Evolutionary conservation across 2,888 invertebrate species (phyloP).

Genomic region (Chrysolina oricalcia): DNA sequence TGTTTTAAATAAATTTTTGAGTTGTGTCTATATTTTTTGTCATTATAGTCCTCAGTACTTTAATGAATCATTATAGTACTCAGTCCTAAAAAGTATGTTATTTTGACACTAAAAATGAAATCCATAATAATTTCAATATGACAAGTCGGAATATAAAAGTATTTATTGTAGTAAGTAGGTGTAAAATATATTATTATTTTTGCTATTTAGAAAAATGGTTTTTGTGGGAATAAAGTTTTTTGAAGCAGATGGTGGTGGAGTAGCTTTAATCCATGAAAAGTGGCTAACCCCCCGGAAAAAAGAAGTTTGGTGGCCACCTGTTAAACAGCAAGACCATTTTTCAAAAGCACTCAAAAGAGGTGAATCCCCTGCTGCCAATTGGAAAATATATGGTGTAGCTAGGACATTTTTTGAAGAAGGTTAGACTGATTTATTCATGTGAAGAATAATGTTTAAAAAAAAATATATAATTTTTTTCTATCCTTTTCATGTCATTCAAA

Average conservation of each 20-base stretch:
- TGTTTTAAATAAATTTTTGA: too few species aligned
- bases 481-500: too few species aligned
- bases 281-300: slow-evolving; percentile 39
- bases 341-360: slow-evolving; percentile 15
- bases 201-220: slow-evolving; percentile 14
- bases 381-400: slow-evolving; percentile 23
- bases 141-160: too few species aligned
- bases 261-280: slow-evolving; percentile 35
- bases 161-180: too few species aligned
- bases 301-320: slow-evolving; percentile 38
- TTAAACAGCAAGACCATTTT: background rate
- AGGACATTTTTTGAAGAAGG: slow-evolving; percentile 32
- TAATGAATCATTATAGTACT: too few species aligned
- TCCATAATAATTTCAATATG: too few species aligned
- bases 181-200: too few species aligned
- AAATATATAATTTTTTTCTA: background rate
- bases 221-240: slow-evolving; percentile 23
- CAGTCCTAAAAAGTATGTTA: too few species aligned
- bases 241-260: slow-evolving; percentile 29
- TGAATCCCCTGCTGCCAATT: slow-evolving; percentile 23
- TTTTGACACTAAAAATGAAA: too few species aligned
- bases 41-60: too few species aligned
- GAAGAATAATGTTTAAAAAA: background rate
- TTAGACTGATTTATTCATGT: slow-evolving; percentile 16
- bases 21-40: too few species aligned